Evolutionary conservation across 2,888 invertebrate genomes (phyloP).

Genomic region (Stramonita haemastoma): DNA sequence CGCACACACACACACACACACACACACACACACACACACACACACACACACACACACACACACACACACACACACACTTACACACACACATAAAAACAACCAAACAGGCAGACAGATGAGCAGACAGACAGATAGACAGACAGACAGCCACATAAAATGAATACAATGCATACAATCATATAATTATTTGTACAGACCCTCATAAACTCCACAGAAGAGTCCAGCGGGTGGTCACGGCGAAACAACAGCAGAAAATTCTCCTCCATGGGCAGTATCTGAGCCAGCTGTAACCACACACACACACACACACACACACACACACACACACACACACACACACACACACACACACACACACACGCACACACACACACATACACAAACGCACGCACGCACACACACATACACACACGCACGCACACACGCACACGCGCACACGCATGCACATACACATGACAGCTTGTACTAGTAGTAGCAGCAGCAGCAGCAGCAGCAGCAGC

Average conservation of each 20-base stretch:
- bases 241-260: constrained; percentile 93
- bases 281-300: too few species aligned
- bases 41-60: not conserved
- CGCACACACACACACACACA: not conserved
- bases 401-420: not conserved
- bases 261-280: too few species aligned
- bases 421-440: too few species aligned
- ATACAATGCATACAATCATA: not conserved
- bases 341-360: not conserved
- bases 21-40: constrained; percentile 8
- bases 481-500: too few species aligned
- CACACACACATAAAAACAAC: not conserved
- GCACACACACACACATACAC: not conserved
- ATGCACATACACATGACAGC: too few species aligned
- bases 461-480: too few species aligned
- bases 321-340: not conserved
- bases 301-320: too few species aligned
- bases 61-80: not conserved
- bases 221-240: constrained; percentile 94
- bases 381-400: not conserved
- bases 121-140: too few species aligned
- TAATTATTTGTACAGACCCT: too few species aligned
- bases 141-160: too few species aligned
- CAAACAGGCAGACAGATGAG: not conserved
- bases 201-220: constrained; percentile 97